These are phyloP conservation scores for Pandemis heparana DNA, from an alignment of 2,888 invertebrate species.

Conservation along the genomic window DNA sequence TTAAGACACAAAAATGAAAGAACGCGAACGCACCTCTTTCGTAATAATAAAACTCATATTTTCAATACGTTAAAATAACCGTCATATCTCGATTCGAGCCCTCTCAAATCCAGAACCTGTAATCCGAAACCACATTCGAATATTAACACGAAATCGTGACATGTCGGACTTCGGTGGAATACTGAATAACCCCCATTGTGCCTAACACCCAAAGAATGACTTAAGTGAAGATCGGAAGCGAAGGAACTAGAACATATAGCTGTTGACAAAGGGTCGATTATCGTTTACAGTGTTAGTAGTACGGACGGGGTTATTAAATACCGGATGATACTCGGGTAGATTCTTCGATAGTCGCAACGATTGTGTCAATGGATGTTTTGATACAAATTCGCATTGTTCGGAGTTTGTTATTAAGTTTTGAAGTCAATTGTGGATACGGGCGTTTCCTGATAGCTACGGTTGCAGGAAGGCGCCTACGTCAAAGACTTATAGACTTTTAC, in stretches of 20 bases:
- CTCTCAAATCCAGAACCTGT: conserved; percentile 53
- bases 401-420: conserved; percentile 38
- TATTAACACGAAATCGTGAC: conserved; percentile 74
- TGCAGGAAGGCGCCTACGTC: neutral
- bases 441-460: neutral
- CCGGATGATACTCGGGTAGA: neutral
- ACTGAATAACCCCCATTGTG: conserved; percentile 67
- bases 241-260: conserved; percentile 1
- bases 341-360: neutral
- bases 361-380: conserved; percentile 41
- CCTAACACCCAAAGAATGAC: conserved; percentile 29
- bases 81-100: conserved; percentile 24
- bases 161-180: conserved; percentile 67
- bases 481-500: neutral
- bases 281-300: neutral
- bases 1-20: neutral
- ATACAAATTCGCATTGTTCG: conserved; percentile 45
- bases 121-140: conserved; percentile 65
- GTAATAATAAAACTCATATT: neutral
- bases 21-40: neutral
- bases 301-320: conserved; percentile 8
- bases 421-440: conserved; percentile 28
- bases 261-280: neutral
- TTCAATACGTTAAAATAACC: conserved; percentile 8
- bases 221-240: conserved; percentile 1